phyloP scores from a whole-genome alignment of 30 jellyfish, hydroid and myxozoan genomes.

The Hydractinia echinata region DNA sequence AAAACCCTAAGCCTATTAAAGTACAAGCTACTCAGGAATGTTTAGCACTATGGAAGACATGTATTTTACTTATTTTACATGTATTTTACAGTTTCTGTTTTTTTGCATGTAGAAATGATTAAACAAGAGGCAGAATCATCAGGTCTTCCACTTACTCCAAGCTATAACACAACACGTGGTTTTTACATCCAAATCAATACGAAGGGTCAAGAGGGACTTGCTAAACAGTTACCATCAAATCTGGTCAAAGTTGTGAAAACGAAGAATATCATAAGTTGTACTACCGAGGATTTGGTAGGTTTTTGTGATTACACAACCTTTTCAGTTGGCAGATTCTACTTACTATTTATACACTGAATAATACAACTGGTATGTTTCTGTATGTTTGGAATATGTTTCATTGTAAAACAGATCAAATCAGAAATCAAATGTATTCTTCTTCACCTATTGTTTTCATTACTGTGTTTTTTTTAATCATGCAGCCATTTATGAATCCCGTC shows the following conservation, averaged over 20 bases:
- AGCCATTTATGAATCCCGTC: no score
- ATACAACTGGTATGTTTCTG: no score
- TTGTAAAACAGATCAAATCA: no score
- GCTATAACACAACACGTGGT: conserved; percentile 67
- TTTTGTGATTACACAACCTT: neutral
- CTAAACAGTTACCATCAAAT: conserved; percentile 52
- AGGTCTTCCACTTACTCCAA: conserved; percentile 48
- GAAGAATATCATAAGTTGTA: conserved; percentile 52
- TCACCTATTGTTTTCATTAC: conserved; percentile 10
- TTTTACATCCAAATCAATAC: conserved; percentile 53
- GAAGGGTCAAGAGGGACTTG: conserved; percentile 30
- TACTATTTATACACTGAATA: no score
- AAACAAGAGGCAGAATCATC: conserved; percentile 48
- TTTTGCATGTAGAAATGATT: conserved; percentile 44
- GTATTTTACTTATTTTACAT: no score
- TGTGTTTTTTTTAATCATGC: neutral
- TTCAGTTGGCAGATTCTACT: no score
- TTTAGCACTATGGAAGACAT: no score
- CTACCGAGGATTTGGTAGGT: conserved; percentile 91
- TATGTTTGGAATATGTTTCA: no score
- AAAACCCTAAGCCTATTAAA: no score
- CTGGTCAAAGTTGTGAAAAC: conserved; percentile 55
- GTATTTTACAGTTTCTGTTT: no score
- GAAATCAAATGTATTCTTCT: neutral
- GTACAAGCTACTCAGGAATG: no score